phyloP scores from a whole-genome alignment of 1,140 invertebrate genomes.

The Drosophila equinoxialis region DNA sequence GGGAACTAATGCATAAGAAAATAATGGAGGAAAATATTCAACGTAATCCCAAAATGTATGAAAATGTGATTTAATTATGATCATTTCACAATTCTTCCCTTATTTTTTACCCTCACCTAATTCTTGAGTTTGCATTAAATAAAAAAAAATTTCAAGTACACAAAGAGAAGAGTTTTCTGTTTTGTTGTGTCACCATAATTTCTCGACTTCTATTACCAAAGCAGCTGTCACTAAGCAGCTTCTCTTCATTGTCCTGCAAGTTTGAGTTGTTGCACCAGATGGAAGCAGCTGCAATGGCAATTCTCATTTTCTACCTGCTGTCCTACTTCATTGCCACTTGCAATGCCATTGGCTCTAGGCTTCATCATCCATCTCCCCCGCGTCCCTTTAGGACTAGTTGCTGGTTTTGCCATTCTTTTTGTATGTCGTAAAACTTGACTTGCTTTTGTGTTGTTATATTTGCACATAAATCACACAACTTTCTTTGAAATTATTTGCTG shows the following conservation, averaged over 20 bases:
- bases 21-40: constrained; percentile 78
- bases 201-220: neutral
- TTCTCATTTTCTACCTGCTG: constrained; percentile 71
- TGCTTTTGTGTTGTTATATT: constrained; percentile 69
- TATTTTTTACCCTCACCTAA: neutral
- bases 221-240: constrained; percentile 23
- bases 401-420: constrained; percentile 15
- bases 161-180: neutral
- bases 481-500: constrained; percentile 56
- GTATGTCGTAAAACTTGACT: constrained; percentile 50
- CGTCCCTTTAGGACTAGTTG: neutral
- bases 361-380: neutral
- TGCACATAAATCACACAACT: constrained; percentile 78
- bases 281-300: constrained; percentile 64
- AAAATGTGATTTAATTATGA: constrained; percentile 58
- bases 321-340: constrained; percentile 65
- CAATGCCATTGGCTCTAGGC: constrained; percentile 17
- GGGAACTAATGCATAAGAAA: constrained; percentile 58
- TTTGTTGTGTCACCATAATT: neutral
- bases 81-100: neutral
- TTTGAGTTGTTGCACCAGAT: constrained; percentile 37
- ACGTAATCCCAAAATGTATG: constrained; percentile 78
- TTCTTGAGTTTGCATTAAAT: constrained; percentile 26
- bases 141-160: constrained; percentile 25
- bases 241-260: constrained; percentile 46